These are phyloP conservation scores for Drosophila ezoana DNA, from an alignment of 2,888 invertebrate genomes.

Conservation along the genomic window DNA sequence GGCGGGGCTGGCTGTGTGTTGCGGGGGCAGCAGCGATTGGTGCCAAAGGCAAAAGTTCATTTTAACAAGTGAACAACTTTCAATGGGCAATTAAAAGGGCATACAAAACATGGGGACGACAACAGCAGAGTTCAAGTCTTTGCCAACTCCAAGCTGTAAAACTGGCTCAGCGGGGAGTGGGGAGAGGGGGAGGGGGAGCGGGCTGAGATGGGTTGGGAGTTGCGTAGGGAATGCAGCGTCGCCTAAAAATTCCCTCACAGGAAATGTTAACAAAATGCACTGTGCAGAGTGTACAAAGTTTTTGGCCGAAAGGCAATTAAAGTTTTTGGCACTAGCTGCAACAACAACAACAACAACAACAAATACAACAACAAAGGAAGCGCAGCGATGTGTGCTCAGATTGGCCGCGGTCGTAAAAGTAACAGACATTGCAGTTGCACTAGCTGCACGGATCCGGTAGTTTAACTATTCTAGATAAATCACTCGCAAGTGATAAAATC, in stretches of 20 bases:
- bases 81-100: constrained; percentile 79
- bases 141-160: constrained; percentile 33
- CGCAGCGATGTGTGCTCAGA: neutral
- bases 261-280: constrained; percentile 87
- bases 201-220: neutral
- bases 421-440: constrained; percentile 15
- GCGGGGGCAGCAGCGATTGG: constrained; percentile 18
- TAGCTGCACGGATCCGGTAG: constrained; percentile 18
- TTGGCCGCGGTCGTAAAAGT: constrained; percentile 26
- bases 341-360: constrained; percentile 1
- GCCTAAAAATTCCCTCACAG: constrained; percentile 83
- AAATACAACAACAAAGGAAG: neutral
- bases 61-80: constrained; percentile 81
- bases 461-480: constrained; percentile 34
- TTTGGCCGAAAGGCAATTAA: constrained; percentile 74
- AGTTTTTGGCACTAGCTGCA: constrained; percentile 50
- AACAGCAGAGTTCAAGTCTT: constrained; percentile 44
- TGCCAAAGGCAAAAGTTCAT: constrained; percentile 69
- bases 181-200: neutral
- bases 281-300: constrained; percentile 65
- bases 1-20: neutral
- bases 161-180: constrained; percentile 1
- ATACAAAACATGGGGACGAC: constrained; percentile 84
- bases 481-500: constrained; percentile 5
- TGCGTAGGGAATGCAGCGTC: constrained; percentile 53